Conservation (phyloP, 2,113 vertebrate species). For the Arizona elegans region DNA sequence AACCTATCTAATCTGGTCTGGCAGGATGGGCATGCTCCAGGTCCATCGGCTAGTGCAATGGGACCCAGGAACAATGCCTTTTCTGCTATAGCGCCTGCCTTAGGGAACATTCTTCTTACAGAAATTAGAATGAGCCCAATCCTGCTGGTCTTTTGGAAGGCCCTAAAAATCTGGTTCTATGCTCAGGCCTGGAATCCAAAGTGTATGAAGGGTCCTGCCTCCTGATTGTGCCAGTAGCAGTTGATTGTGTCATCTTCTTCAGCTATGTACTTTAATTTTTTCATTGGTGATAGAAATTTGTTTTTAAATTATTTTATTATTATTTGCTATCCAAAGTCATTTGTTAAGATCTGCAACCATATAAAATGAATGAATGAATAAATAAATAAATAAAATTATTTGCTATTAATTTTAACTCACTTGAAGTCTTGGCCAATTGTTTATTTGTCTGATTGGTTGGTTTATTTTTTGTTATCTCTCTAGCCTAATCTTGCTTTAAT, state of each 20-base stretch:
- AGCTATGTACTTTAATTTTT: background rate
- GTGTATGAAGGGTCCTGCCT: background rate
- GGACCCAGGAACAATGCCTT: background rate
- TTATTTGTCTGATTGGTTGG: background rate
- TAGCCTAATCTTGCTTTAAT: background rate
- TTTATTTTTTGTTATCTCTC: background rate
- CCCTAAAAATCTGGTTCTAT: background rate
- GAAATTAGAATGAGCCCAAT: background rate
- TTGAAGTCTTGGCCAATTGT: background rate
- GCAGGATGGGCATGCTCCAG: background rate
- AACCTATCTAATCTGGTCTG: background rate
- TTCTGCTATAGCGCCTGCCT: background rate
- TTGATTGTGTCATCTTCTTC: background rate
- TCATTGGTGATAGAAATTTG: background rate
- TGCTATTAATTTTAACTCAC: background rate
- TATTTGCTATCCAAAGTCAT: background rate
- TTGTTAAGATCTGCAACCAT: background rate
- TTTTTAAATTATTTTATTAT: background rate
- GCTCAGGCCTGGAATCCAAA: background rate
- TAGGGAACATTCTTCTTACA: background rate
- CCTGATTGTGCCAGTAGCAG: background rate
- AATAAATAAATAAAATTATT: background rate
- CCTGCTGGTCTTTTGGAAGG: background rate
- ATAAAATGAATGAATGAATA: background rate
- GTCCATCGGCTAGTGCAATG: background rate